Percentiles rank a stretch among this genome's conserved stretches.
These are phyloP conservation scores for Schizaphis graminum DNA, from an alignment of 2,888 invertebrate species.

Conservation along the genomic window DNA sequence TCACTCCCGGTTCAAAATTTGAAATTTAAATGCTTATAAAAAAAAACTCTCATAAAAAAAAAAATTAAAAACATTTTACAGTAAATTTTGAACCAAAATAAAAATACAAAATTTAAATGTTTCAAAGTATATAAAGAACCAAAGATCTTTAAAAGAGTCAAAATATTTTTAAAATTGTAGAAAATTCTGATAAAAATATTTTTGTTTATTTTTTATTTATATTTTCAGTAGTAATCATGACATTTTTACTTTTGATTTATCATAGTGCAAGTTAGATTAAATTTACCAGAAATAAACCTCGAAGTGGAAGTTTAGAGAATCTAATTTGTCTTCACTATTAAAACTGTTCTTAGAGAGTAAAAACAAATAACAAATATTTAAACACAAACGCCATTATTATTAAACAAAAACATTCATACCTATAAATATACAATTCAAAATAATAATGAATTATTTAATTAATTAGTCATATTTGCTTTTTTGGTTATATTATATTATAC, in stretches of 20 bases:
- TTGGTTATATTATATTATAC: neutral
- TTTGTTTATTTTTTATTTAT: no score
- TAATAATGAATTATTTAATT: neutral
- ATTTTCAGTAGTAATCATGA: no score
- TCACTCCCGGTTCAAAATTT: neutral
- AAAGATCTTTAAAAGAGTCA: neutral
- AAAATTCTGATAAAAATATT: neutral
- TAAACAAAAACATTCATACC: neutral
- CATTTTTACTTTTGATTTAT: no score
- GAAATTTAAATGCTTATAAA: neutral
- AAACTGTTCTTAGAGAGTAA: neutral
- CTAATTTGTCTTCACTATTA: neutral
- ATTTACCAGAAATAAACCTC: neutral
- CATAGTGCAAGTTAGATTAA: no score
- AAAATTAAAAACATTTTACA: neutral
- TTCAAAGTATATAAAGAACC: neutral
- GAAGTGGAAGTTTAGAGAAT: neutral
- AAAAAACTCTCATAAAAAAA: neutral
- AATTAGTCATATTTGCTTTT: neutral
- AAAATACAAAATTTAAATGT: neutral
- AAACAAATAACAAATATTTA: neutral
- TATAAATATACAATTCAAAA: neutral
- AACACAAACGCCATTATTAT: neutral
- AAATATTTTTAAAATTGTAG: neutral
- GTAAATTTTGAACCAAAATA: neutral